A percentile compares a stretch with the other conserved stretches of the same genome.
Conservation (phyloP, 2,888 invertebrate species). For the Polymixis flavicincta region DNA sequence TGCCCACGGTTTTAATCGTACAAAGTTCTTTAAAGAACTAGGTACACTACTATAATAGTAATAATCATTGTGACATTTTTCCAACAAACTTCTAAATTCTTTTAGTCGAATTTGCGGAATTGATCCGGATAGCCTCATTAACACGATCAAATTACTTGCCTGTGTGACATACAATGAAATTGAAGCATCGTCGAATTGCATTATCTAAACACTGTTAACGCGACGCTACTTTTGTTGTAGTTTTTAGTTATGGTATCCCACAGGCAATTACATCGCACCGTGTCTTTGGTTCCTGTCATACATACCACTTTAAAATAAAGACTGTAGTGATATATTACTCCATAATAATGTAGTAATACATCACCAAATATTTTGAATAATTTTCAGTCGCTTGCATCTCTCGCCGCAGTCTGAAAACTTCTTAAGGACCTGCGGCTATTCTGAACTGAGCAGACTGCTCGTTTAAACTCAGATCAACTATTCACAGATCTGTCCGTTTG, state of each 20-base stretch:
- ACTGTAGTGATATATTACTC: neutral
- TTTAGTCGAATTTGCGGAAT: neutral
- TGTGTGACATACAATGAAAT: neutral
- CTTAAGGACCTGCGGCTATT: conserved; percentile 45
- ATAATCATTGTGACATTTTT: neutral
- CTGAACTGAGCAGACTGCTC: conserved; percentile 38
- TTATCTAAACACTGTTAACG: too few species aligned
- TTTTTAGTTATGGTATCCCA: too few species aligned
- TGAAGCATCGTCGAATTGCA: too few species aligned
- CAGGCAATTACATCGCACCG: too few species aligned
- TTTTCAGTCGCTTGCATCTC: conserved; percentile 13
- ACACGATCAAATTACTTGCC: neutral
- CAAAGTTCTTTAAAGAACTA: neutral
- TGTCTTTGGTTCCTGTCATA: neutral
- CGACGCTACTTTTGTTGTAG: too few species aligned
- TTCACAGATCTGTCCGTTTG: conserved; percentile 46
- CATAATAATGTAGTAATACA: neutral
- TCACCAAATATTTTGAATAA: conserved; percentile 4
- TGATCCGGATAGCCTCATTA: neutral
- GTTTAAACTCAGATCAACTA: conserved; percentile 63
- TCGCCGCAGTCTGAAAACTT: conserved; percentile 47
- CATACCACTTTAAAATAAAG: neutral
- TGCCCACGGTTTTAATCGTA: neutral
- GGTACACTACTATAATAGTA: neutral
- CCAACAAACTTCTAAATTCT: neutral